These are phyloP conservation scores for Hirtodrosophila histrioides DNA, from an alignment of 2,888 invertebrate genomes.

Conservation along the genomic window DNA sequence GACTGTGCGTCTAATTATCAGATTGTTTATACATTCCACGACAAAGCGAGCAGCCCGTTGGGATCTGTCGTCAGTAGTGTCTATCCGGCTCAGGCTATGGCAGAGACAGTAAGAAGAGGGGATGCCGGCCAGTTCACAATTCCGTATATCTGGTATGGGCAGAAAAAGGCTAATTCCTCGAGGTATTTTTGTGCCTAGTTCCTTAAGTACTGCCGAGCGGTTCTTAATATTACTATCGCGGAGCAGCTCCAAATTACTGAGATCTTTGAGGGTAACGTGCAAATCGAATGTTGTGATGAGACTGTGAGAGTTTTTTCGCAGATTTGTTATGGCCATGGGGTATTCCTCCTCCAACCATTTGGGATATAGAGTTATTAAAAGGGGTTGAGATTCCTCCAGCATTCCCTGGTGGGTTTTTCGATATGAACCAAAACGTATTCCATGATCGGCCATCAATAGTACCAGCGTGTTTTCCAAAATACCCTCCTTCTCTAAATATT, in stretches of 20 bases:
- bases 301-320: constrained; percentile 88
- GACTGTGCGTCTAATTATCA: not conserved
- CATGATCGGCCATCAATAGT: constrained; percentile 93
- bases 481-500: constrained; percentile 60
- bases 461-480: constrained; percentile 88
- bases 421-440: constrained; percentile 92
- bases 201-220: constrained; percentile 72
- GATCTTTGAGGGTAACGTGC: constrained; percentile 90
- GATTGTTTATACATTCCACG: constrained; percentile 41
- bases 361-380: constrained; percentile 90
- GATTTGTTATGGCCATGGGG: constrained; percentile 87
- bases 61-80: constrained; percentile 9
- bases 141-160: constrained; percentile 88
- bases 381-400: constrained; percentile 93
- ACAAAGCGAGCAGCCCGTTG: constrained; percentile 45
- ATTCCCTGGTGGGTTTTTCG: constrained; percentile 91
- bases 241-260: constrained; percentile 86
- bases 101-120: constrained; percentile 94
- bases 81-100: constrained; percentile 82
- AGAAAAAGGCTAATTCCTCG: constrained; percentile 91
- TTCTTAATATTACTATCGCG: constrained; percentile 83
- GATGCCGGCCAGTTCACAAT: constrained; percentile 90
- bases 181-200: constrained; percentile 76
- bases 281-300: constrained; percentile 94
- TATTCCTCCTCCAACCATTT: constrained; percentile 88